Percentiles rank a stretch among this genome's conserved stretches.
Evolutionary conservation across 2,797 vertebrate genomes (phyloP).

Genomic region (Clarias fuscus): DNA sequence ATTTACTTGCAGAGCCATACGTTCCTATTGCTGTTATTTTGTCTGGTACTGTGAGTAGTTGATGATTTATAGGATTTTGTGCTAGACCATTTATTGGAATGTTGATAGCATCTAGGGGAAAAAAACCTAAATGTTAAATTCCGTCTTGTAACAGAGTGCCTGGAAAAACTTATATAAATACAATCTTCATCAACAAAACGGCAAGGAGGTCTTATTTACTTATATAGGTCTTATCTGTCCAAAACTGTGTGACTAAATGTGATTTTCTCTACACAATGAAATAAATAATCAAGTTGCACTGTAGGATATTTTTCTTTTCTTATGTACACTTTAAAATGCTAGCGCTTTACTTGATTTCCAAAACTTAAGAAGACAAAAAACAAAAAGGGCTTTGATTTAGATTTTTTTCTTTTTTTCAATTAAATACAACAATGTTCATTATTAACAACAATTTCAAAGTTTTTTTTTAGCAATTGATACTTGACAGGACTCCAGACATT

Average conservation of each 20-base stretch:
- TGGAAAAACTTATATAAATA: background rate
- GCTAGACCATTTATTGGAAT: background rate
- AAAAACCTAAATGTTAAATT: background rate
- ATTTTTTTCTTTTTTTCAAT: too few species aligned
- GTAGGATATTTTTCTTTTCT: background rate
- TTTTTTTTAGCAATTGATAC: too few species aligned
- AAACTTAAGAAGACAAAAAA: too few species aligned
- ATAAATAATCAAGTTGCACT: background rate
- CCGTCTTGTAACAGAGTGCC: background rate
- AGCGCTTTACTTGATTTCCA: background rate
- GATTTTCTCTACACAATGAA: background rate
- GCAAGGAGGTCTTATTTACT: background rate
- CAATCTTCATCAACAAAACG: background rate
- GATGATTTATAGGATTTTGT: background rate
- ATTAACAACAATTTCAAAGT: too few species aligned
- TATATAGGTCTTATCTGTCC: background rate
- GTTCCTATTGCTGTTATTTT: conserved; percentile 4
- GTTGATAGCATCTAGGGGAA: background rate
- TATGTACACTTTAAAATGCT: background rate
- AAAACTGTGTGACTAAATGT: background rate
- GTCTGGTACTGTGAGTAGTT: background rate
- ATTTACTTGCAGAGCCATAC: conserved; percentile 2
- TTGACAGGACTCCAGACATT: too few species aligned
- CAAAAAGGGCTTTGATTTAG: too few species aligned
- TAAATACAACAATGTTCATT: too few species aligned